phyloP scores from a whole-genome alignment of 2,888 invertebrate genomes.

The Aphodius granarius region DNA sequence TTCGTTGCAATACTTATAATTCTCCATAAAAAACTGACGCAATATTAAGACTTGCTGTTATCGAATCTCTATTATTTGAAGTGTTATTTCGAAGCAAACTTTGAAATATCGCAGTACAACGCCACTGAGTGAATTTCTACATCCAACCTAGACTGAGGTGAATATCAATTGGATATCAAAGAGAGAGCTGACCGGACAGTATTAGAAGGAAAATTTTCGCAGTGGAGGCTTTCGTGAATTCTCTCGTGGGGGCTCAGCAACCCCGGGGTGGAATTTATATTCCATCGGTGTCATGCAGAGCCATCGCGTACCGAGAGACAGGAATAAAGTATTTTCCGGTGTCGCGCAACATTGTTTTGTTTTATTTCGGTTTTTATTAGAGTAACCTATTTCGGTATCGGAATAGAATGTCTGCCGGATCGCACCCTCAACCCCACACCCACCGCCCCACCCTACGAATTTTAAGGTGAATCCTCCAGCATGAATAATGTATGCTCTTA shows the following conservation, averaged over 20 bases:
- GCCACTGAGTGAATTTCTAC: background rate
- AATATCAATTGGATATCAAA: background rate
- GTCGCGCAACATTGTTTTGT: constrained; percentile 15
- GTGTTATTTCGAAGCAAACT: background rate
- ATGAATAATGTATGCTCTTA: constrained; percentile 10
- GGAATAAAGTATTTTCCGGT: constrained; percentile 16
- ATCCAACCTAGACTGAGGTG: background rate
- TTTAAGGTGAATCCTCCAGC: constrained; percentile 2
- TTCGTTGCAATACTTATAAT: too few relatives aligned
- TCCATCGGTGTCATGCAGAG: background rate
- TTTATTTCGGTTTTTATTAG: constrained; percentile 23
- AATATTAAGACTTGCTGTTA: too few relatives aligned
- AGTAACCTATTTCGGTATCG: constrained; percentile 23
- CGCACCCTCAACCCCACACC: background rate
- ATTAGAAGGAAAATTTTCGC: background rate
- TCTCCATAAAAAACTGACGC: too few relatives aligned
- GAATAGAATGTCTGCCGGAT: constrained; percentile 8
- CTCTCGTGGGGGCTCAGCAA: background rate
- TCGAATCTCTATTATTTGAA: too few relatives aligned
- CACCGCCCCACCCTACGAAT: background rate
- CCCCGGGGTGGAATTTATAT: background rate
- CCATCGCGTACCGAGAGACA: constrained; percentile 2
- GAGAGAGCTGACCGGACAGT: background rate
- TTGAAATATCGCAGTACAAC: background rate
- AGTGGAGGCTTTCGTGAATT: background rate